Evolutionary conservation across 2,888 invertebrate genomes (phyloP).

Genomic region (Stenolophus ochropezus): DNA sequence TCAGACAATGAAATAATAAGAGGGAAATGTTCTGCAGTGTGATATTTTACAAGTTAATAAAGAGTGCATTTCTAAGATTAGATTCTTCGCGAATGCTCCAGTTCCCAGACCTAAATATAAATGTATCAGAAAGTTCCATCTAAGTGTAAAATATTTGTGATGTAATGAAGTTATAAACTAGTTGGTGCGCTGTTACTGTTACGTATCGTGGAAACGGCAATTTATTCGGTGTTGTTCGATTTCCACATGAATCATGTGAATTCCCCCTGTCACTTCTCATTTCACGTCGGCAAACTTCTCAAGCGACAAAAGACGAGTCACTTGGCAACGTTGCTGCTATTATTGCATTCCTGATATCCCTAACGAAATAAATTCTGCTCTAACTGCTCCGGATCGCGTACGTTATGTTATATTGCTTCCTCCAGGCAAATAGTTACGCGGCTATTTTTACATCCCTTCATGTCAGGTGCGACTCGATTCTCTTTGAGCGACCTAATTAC

Average conservation of each 20-base stretch:
- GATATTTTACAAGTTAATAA: neutral
- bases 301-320: slow-evolving; percentile 24
- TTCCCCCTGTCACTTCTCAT: slow-evolving; percentile 23
- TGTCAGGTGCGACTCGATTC: neutral
- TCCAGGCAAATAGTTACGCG: neutral
- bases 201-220: neutral
- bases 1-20: neutral
- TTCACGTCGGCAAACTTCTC: slow-evolving; percentile 36
- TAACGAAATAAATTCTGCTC: slow-evolving; percentile 37
- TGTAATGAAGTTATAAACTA: neutral
- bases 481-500: slow-evolving; percentile 8
- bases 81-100: neutral
- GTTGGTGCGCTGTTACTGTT: neutral
- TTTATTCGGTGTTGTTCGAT: neutral
- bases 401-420: neutral
- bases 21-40: neutral
- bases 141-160: neutral
- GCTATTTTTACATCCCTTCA: neutral
- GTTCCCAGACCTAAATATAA: neutral
- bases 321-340: slow-evolving; percentile 46
- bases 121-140: neutral
- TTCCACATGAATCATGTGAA: slow-evolving; percentile 34
- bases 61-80: neutral
- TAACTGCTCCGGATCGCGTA: slow-evolving; percentile 1
- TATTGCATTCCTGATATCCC: slow-evolving; percentile 48